These are phyloP conservation scores for Calonectris borealis DNA, from an alignment of 2,113 vertebrate genomes.

Conservation along the genomic window DNA sequence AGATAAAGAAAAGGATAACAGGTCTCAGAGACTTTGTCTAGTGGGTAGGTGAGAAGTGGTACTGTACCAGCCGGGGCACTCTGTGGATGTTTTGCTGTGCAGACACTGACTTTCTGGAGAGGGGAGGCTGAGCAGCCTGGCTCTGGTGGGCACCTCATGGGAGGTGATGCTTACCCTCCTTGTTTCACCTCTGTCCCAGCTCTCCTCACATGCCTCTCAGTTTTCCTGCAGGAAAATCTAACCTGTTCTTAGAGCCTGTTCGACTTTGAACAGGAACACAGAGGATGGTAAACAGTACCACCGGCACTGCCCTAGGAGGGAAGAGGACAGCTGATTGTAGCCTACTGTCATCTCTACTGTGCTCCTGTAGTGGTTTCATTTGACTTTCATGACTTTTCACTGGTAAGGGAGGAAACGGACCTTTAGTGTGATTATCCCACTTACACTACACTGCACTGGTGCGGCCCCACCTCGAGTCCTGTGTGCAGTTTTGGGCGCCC, in stretches of 20 bases:
- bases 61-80: rapidly evolving
- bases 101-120: background rate
- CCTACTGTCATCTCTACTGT: background rate
- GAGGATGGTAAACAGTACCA: background rate
- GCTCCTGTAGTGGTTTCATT: background rate
- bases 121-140: background rate
- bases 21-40: background rate
- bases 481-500: no score
- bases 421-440: background rate
- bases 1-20: background rate
- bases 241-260: background rate
- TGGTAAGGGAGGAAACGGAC: background rate
- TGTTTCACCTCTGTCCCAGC: background rate
- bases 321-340: background rate
- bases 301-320: background rate
- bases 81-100: background rate
- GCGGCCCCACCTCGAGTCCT: background rate
- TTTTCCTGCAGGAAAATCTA: background rate
- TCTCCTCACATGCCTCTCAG: background rate
- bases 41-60: no score
- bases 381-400: background rate
- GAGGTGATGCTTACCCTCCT: background rate
- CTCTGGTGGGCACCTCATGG: rapidly evolving
- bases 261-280: background rate
- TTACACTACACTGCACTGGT: no score